These are phyloP conservation scores for Drosophila ercepeae DNA, from an alignment of 1,140 invertebrate species.

Conservation along the genomic window DNA sequence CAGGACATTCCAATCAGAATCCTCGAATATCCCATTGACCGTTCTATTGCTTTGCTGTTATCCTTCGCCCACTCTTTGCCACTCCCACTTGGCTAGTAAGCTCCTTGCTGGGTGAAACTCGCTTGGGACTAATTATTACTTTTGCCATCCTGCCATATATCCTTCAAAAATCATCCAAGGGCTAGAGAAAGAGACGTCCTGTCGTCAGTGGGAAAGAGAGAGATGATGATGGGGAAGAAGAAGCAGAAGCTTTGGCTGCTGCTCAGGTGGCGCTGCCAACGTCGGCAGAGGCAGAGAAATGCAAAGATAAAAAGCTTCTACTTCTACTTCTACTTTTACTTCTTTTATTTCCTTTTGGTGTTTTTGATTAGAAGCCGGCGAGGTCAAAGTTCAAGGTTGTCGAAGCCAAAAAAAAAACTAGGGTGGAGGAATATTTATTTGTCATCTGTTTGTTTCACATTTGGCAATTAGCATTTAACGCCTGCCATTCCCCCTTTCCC, in stretches of 20 bases:
- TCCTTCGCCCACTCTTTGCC: constrained; percentile 2
- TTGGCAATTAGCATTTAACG: constrained; percentile 52
- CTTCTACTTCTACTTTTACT: background rate
- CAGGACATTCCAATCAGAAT: constrained; percentile 33
- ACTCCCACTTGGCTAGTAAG: constrained; percentile 44
- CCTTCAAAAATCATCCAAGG: constrained; percentile 26
- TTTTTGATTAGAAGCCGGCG: constrained; percentile 58
- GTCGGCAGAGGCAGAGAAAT: background rate
- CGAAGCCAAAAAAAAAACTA: background rate
- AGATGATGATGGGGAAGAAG: background rate
- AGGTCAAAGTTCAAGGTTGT: constrained; percentile 81
- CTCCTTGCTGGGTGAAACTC: constrained; percentile 50
- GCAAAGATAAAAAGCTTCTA: constrained; percentile 8
- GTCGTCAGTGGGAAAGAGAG: constrained; percentile 15
- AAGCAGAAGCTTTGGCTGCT: background rate
- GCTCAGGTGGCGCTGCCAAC: constrained; percentile 27
- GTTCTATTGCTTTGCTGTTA: background rate
- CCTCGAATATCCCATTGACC: constrained; percentile 15
- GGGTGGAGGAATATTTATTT: background rate
- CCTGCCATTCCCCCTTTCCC: constrained; percentile 15
- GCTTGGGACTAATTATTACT: constrained; percentile 79
- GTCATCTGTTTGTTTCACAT: constrained; percentile 36
- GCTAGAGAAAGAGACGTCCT: constrained; percentile 8
- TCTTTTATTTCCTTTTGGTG: constrained; percentile 4
- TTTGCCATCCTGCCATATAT: constrained; percentile 26